Conservation (phyloP, 2,888 invertebrate genomes). For the Lasioglossum lativentre region DNA sequence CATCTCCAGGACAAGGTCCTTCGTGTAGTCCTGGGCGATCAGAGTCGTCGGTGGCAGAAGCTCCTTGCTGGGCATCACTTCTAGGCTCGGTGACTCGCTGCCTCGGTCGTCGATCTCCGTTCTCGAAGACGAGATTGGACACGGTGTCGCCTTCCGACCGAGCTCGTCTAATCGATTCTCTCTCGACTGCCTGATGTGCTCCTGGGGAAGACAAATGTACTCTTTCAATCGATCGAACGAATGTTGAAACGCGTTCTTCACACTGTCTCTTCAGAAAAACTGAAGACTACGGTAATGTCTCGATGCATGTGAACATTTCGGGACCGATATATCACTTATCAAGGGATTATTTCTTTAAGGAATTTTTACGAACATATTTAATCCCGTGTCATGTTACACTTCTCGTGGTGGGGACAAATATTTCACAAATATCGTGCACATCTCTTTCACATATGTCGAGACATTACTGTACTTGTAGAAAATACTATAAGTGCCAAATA, state of each 20-base stretch:
- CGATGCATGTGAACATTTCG: not conserved
- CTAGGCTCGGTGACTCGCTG: slow-evolving; percentile 81
- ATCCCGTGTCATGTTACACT: no score
- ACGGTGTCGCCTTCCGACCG: slow-evolving; percentile 84
- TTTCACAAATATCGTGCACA: not conserved
- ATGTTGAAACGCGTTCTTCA: not conserved
- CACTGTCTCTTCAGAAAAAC: not conserved
- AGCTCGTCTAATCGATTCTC: slow-evolving; percentile 91
- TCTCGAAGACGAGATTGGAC: slow-evolving; percentile 76
- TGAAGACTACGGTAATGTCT: not conserved
- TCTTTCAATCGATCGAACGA: slow-evolving; percentile 35
- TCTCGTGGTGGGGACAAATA: not conserved
- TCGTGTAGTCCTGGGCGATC: slow-evolving; percentile 75
- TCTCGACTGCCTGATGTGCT: slow-evolving; percentile 91
- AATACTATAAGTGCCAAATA: slow-evolving; percentile 6
- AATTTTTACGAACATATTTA: not conserved
- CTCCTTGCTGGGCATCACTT: slow-evolving; percentile 79
- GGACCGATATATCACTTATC: not conserved
- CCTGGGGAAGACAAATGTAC: slow-evolving; percentile 84
- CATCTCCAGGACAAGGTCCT: slow-evolving; percentile 78
- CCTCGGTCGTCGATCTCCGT: slow-evolving; percentile 77
- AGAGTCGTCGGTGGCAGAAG: slow-evolving; percentile 74
- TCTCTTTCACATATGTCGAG: not conserved
- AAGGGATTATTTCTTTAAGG: not conserved
- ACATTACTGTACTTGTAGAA: slow-evolving; percentile 1